Evolutionary conservation across 2,113 vertebrate genomes (phyloP).

Genomic region (Nyctibius bracteatus): DNA sequence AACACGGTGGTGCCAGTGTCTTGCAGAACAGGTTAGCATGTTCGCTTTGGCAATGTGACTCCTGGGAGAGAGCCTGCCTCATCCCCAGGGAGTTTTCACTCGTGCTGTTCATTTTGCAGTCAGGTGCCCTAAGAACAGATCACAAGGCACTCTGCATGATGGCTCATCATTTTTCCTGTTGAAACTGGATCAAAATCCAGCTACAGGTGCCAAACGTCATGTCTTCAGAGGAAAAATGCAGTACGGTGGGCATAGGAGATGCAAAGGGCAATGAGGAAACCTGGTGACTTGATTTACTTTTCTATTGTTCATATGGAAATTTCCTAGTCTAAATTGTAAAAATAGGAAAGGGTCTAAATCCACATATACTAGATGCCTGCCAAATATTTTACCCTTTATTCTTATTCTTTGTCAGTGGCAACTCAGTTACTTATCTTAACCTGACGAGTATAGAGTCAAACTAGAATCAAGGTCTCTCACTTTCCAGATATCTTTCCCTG

Average conservation of each 20-base stretch:
- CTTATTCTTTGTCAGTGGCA: not conserved
- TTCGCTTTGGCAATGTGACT: not conserved
- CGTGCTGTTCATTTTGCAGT: not conserved
- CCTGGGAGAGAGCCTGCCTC: not conserved
- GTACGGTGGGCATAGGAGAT: not conserved
- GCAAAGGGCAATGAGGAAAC: not conserved
- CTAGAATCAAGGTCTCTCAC: not conserved
- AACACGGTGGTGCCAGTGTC: not conserved
- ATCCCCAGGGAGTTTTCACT: not conserved
- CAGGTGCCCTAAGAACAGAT: not conserved
- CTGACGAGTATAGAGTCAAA: not conserved
- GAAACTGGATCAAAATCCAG: not conserved
- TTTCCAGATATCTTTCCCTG: not conserved
- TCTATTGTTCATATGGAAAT: not conserved
- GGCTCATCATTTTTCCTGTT: not conserved
- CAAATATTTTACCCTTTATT: not conserved
- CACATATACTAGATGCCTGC: not conserved
- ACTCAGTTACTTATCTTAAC: not conserved
- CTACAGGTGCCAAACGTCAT: fast-evolving
- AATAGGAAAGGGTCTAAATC: not conserved
- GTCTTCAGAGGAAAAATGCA: not conserved
- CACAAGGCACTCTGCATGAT: not conserved
- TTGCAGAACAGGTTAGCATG: fast-evolving
- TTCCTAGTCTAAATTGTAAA: not conserved
- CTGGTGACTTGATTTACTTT: not conserved